Evolutionary conservation across 1,140 invertebrate species (phyloP), one percentile per base, ranked within the genome.

Genomic region (Cotesia vestalis): DNA sequence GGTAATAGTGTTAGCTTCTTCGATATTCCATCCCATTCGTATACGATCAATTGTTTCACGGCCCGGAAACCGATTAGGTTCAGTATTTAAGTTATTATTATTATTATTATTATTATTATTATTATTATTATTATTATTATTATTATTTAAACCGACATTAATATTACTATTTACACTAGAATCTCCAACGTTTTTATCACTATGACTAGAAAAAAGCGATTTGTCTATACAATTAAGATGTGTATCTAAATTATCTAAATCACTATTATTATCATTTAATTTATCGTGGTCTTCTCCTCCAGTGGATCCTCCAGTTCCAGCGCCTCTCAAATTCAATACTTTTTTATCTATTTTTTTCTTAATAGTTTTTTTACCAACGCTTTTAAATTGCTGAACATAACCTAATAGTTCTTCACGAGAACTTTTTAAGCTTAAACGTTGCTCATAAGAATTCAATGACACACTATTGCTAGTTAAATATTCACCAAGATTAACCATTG

Each of bases 21-120:
- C 86, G 1, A 89, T 78, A 60, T 92, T 95, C 95, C 95, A 96
- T 2, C 96, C 95, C 66, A 90, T 88, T 73, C 90, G 87, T 36
- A 95, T 91, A 78, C 91, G 90, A 1, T 87, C 84, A 52, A 90
- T 83, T 52, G 85, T 88, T 77, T 88, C 85, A 71, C 86, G 82
- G 6, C 86, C 86, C n/a, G 86, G 86, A 76, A 85, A 87, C 40
- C 81, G 79, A 57, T 82, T 77, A 1, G 77, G 80, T 66, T 83
- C 82, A 20, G 9, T 3, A 63, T 74, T 36, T 62, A 75, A 2
- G 71, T 74, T 70, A 78, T 73, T 17, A 70, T 67, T 4, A 51
- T 17, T 9, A 61, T 34, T 34, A 20, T 11, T 27, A 62, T 36
- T 60, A 11, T 40, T 59, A 11, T 46, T n/a, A 17, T 17, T 17